A percentile compares a stretch with the other conserved stretches of the same genome.
These are phyloP conservation scores for Linepithema humile DNA, from an alignment of 1,140 invertebrate species.

Conservation along the genomic window DNA sequence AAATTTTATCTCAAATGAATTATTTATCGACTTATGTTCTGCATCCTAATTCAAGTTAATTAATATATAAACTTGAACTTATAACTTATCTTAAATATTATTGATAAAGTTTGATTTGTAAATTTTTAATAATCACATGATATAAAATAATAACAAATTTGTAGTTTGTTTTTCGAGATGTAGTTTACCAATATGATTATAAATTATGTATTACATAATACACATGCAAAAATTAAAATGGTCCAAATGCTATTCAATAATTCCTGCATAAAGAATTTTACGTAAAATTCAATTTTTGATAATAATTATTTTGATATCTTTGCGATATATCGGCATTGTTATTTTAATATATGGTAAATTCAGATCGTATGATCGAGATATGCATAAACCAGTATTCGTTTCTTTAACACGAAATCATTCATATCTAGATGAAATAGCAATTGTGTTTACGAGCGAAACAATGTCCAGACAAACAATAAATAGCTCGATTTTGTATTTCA, in stretches of 20 bases:
- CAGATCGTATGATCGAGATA: not conserved
- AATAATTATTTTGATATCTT: not conserved
- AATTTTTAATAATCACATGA: not conserved
- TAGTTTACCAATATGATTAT: too few relatives aligned
- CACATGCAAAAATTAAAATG: too few relatives aligned
- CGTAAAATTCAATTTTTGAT: not conserved
- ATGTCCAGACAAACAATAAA: constrained; percentile 17
- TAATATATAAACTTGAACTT: too few relatives aligned
- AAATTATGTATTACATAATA: too few relatives aligned
- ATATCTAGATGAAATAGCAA: constrained; percentile 2
- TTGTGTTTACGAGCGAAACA: constrained; percentile 24
- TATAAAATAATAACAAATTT: too few relatives aligned
- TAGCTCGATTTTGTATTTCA: constrained; percentile 18
- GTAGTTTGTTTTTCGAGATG: too few relatives aligned
- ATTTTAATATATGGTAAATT: not conserved
- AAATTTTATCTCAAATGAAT: not conserved
- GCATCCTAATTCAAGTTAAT: not conserved
- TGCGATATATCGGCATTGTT: not conserved
- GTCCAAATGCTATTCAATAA: too few relatives aligned
- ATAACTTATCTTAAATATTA: not conserved
- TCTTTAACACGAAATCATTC: constrained; percentile 26
- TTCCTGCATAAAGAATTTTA: not conserved
- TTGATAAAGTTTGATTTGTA: not conserved
- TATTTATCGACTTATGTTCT: not conserved
- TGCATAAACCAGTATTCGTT: not conserved